These are phyloP conservation scores for Campoletis raptor DNA, from an alignment of 2,888 invertebrate genomes.

Conservation along the genomic window DNA sequence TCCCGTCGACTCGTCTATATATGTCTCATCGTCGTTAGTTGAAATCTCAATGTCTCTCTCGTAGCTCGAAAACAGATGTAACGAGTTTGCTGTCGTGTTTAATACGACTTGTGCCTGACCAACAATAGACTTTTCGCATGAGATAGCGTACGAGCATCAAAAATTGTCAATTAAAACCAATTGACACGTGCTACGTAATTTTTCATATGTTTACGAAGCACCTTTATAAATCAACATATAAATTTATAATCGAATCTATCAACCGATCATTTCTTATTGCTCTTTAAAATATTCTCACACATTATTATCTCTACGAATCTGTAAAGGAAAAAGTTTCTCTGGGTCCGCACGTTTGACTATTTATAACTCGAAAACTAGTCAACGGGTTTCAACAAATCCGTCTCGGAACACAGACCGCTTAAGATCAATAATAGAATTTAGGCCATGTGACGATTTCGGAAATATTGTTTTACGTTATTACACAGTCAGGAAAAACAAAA, in stretches of 20 bases:
- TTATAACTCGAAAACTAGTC: slow-evolving; percentile 1
- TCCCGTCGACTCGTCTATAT: not conserved
- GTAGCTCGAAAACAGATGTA: slow-evolving; percentile 3
- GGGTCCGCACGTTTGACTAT: not conserved
- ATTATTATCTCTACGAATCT: not conserved
- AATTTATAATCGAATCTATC: no score
- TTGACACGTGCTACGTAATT: not conserved
- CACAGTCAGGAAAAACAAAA: not conserved
- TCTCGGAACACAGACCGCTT: not conserved
- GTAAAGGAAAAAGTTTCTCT: not conserved
- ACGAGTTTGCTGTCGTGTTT: slow-evolving; percentile 14
- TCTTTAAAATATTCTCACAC: not conserved
- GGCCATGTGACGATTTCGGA: not conserved
- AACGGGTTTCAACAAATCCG: not conserved
- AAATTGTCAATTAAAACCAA: not conserved
- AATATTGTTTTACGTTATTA: not conserved
- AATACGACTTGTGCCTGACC: not conserved
- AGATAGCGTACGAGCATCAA: not conserved
- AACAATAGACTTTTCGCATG: not conserved
- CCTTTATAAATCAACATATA: no score
- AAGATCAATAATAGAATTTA: not conserved
- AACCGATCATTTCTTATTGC: not conserved
- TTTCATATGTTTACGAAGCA: not conserved
- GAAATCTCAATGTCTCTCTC: slow-evolving; percentile 20
- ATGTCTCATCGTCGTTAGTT: slow-evolving; percentile 37